Base-by-base conservation (phyloP, 2,888 invertebrate species). In the Meganola albula region DNA sequence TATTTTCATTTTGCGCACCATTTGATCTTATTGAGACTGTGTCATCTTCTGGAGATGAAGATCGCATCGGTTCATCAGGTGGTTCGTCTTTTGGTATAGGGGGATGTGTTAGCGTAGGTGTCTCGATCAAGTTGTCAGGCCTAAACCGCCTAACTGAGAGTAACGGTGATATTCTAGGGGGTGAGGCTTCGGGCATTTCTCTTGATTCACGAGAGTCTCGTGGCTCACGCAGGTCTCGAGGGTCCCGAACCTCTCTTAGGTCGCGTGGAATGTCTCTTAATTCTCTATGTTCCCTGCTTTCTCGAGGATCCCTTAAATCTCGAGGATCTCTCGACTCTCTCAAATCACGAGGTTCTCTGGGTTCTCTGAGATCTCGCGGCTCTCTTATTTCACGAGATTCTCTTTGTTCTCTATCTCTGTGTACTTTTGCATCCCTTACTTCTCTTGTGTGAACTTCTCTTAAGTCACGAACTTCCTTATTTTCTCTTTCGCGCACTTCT, bases 11-110 rank as follows among this genome's bases (percentile, higher is more conserved):
- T 63, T 77, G 84, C 44, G 85, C 82, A 45, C 87, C 86, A 56
- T 87, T 87, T 26, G 87, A 86, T 63, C 86, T 74, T 55, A 86
- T 63, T 47, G 89, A 89, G 46, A 88, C 85, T 28, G 86, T 73
- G 53, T 89, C 88, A 46, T 88, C 89, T 69, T 89, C 89, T 7
- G 89, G 87, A 23, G 89, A 88, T 24, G 87, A 86, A 22, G 88
- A 74, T 45, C 88, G 76, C 69, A 84, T 78, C 6, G 74, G 73
- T 51, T 87, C 87, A 62, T 87, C 87, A 37, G 87, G 87, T 10
- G 87, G 87, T 49, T 87, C 87, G 43, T 86, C 86, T 73, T 87
- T 87, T 39, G 78, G 89, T 61, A 79, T 78, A 68, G 82, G 68
- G 49, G 84, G 86, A 70, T 86, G 86, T 68, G 76, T 74, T 24